Evolutionary conservation across 2,113 vertebrate genomes (phyloP).

Genomic region (Halichoerus grypus): DNA sequence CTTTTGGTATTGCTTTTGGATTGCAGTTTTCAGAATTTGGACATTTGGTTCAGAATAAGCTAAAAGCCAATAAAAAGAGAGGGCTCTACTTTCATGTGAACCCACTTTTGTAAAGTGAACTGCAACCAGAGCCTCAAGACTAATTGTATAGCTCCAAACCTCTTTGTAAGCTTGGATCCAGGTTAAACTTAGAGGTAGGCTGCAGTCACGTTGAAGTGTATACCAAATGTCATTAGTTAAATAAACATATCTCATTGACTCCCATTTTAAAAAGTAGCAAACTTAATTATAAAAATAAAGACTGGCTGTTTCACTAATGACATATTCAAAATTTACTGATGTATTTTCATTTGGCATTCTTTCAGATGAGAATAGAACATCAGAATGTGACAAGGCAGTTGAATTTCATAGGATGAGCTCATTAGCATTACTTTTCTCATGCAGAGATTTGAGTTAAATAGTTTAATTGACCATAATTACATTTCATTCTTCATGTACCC

Average conservation of each 20-base stretch:
- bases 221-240: conserved; percentile 20
- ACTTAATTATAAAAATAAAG: conserved; percentile 30
- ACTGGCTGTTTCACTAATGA: conserved; percentile 56
- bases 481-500: neutral
- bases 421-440: neutral
- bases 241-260: neutral
- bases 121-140: neutral
- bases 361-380: conserved; percentile 38
- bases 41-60: conserved; percentile 17
- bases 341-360: conserved; percentile 53
- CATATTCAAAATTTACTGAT: neutral
- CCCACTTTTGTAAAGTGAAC: neutral
- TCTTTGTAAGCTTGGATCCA: neutral
- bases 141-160: neutral
- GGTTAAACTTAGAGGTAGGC: neutral
- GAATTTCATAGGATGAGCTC: conserved; percentile 17
- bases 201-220: neutral
- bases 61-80: conserved; percentile 16
- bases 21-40: conserved; percentile 9
- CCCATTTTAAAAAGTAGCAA: neutral
- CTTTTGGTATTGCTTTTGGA: conserved; percentile 17
- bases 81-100: neutral
- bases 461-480: conserved; percentile 60
- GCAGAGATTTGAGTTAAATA: neutral
- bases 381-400: neutral